Conservation (phyloP, 2,797 vertebrate species). For the Rachycentron canadum region DNA sequence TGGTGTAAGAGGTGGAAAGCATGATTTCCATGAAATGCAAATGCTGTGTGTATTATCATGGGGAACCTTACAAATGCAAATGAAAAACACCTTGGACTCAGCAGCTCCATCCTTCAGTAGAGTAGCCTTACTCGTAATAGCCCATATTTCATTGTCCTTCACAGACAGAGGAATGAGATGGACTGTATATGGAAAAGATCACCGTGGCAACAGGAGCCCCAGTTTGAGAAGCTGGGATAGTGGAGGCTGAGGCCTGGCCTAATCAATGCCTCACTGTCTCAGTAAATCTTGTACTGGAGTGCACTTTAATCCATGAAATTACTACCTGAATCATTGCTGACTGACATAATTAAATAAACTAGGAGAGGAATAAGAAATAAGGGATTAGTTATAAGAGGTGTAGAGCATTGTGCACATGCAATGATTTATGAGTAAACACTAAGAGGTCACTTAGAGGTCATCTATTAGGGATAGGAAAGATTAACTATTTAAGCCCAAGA, state of each 20-base stretch:
- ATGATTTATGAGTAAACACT: constrained; percentile 4
- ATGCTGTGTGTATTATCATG: constrained; percentile 50
- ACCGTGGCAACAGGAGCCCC: constrained; percentile 82
- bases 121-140: constrained; percentile 68
- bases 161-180: constrained; percentile 68
- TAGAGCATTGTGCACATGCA: constrained; percentile 61
- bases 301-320: constrained; percentile 49
- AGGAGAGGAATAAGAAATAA: constrained; percentile 2
- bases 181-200: constrained; percentile 79
- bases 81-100: constrained; percentile 55
- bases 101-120: constrained; percentile 59
- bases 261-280: constrained; percentile 66
- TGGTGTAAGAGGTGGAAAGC: constrained; percentile 22
- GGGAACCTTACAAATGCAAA: constrained; percentile 75
- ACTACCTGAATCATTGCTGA: constrained; percentile 33
- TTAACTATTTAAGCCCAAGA: background rate
- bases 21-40: constrained; percentile 67
- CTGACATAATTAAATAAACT: constrained; percentile 32
- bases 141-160: constrained; percentile 77
- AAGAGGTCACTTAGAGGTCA: constrained; percentile 38
- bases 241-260: constrained; percentile 62
- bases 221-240: constrained; percentile 68
- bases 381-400: constrained; percentile 42
- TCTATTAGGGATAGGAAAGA: background rate
- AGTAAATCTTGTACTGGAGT: constrained; percentile 50